Conservation (phyloP, 23 tunicate genomes). For the Aplidium turbinatum region DNA sequence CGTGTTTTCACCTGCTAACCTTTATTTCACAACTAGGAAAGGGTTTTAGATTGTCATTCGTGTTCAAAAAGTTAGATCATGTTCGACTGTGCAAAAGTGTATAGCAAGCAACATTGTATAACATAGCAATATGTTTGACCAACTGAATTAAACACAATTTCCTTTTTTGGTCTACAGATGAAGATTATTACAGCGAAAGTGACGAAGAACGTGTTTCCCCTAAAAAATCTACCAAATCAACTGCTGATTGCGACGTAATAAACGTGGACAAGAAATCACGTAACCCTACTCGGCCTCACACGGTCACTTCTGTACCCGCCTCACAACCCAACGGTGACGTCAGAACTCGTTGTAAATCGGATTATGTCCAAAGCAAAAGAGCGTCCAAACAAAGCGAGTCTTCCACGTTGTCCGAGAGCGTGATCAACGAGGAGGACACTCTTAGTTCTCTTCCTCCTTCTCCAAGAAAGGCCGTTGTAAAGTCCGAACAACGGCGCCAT, state of each 20-base stretch:
- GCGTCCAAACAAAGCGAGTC: no score
- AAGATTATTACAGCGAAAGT: slow-evolving; percentile 74
- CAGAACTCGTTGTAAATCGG: slow-evolving; percentile 38
- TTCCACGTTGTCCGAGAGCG: no score
- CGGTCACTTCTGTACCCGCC: no score
- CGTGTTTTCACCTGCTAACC: no score
- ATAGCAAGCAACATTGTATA: no score
- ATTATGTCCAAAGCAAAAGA: slow-evolving; percentile 1
- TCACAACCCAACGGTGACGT: slow-evolving; percentile 10
- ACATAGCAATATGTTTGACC: no score
- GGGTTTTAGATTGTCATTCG: no score
- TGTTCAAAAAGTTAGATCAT: no score
- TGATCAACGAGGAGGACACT: neutral
- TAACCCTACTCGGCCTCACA: no score
- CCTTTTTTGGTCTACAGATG: slow-evolving; percentile 18
- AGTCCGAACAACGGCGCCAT: slow-evolving; percentile 48
- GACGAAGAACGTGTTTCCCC: slow-evolving; percentile 25
- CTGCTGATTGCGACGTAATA: neutral
- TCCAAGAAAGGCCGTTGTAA: slow-evolving; percentile 20
- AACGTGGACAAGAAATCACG: no score
- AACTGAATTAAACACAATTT: neutral
- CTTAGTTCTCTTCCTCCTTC: slow-evolving; percentile 23
- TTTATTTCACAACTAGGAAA: no score
- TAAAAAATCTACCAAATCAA: neutral
- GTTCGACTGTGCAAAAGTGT: no score